phyloP scores from a whole-genome alignment of 2,888 invertebrate species.

The Bombylius discolor region DNA sequence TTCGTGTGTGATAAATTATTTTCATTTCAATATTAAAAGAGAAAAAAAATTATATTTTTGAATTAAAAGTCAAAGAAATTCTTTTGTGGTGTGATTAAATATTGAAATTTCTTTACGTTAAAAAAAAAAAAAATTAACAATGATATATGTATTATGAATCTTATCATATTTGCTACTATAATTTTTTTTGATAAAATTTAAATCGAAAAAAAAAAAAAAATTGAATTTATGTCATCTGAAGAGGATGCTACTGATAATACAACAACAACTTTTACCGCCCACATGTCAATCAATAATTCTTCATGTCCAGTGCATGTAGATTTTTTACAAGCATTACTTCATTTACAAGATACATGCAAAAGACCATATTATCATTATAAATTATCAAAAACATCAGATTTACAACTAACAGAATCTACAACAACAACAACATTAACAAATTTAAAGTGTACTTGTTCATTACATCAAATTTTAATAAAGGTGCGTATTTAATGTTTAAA shows the following conservation, averaged over 20 bases:
- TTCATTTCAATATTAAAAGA: too few species aligned
- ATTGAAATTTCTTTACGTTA: too few species aligned
- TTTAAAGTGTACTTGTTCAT: conserved; percentile 15
- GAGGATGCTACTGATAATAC: conserved; percentile 3
- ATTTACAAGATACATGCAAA: conserved; percentile 15
- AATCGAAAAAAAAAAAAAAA: not conserved
- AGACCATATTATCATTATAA: not conserved
- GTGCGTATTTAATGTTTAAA: conserved; percentile 3
- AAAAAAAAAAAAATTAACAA: too few species aligned
- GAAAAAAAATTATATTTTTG: too few species aligned
- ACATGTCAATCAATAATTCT: conserved; percentile 7
- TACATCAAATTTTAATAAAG: conserved; percentile 20
- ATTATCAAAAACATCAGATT: not conserved
- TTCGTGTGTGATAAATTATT: too few species aligned
- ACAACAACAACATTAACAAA: not conserved
- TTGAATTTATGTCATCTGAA: conserved; percentile 11
- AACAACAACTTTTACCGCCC: not conserved
- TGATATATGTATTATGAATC: too few species aligned
- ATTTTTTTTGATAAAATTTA: too few species aligned
- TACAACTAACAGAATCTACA: not conserved
- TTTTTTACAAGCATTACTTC: conserved; percentile 16
- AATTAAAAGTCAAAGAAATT: too few species aligned
- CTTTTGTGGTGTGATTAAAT: too few species aligned
- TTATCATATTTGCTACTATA: too few species aligned
- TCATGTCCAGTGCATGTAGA: conserved; percentile 17